Conservation (phyloP, 2,888 invertebrate species). For the Drosophila emarginata region DNA sequence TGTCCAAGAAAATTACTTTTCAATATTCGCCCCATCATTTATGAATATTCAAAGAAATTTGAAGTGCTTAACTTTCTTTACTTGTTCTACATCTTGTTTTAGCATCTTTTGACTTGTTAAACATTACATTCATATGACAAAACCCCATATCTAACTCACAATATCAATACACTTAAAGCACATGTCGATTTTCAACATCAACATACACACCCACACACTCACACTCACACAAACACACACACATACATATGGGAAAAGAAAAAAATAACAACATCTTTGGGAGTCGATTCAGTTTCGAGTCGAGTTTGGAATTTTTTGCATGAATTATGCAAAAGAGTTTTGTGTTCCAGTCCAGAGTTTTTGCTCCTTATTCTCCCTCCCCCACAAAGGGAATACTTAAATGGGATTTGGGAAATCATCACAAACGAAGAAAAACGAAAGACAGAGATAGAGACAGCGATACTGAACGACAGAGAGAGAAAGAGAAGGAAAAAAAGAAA, state of each 20-base stretch:
- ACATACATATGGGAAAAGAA: not conserved
- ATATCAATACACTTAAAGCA: conserved; percentile 48
- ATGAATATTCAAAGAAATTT: not conserved
- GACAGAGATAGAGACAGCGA: conserved; percentile 23
- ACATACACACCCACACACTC: conserved; percentile 11
- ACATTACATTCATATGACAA: conserved; percentile 24
- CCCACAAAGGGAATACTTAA: conserved; percentile 73
- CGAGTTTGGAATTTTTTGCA: conserved; percentile 49
- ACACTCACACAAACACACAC: not conserved
- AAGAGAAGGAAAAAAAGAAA: conserved; percentile 10
- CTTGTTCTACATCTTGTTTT: not conserved
- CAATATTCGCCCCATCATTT: not conserved
- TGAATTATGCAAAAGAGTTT: conserved; percentile 73
- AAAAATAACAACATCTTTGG: conserved; percentile 27
- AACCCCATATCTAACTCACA: conserved; percentile 10
- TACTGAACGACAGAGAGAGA: not conserved
- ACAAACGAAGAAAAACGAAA: conserved; percentile 30
- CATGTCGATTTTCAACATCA: conserved; percentile 25
- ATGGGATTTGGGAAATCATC: conserved; percentile 73
- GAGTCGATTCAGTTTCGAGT: conserved; percentile 20
- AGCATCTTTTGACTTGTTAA: conserved; percentile 22
- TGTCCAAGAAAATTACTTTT: not conserved
- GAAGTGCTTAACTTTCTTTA: not conserved
- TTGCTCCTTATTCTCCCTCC: conserved; percentile 21
- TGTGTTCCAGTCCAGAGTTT: conserved; percentile 32